Evolutionary conservation across 2,113 vertebrate genomes (phyloP), one percentile per base, ranked within the genome.

Genomic region (Cyrtonyx montezumae): DNA sequence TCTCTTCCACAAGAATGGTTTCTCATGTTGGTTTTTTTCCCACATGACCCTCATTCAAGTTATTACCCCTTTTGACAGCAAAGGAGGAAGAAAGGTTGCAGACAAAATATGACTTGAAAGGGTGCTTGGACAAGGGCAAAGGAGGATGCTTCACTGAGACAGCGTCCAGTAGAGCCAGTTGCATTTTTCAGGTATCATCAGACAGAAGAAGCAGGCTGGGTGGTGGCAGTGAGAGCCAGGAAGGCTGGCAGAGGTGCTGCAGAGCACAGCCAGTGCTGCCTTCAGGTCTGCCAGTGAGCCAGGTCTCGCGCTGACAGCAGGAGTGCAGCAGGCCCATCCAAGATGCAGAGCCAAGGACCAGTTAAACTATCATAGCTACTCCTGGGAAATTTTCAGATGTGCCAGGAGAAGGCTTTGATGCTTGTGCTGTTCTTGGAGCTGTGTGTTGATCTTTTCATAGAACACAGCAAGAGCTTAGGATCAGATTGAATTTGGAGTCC

Each of bases 361-460:
- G 22, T 0, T 25, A 69, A 95, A 87, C 61, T 71, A 75, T 53
- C 16, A 3, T 30, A 61, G 61, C 79, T 56, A 26, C 76, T 85
- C 51, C 84, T 94, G 87, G 69, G 89, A 94, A 78, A 62, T 88
- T 63, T 26, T 61, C 1, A 0, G 77, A 37, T 6, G 2, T 91
- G 76, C 75, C 68, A 93, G 79, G 37, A 71, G 79, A 68, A 76
- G 51, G 43, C 40, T 91, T 75, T 91, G 36, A 65, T 66, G 51
- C n/a, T 67, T 70, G 16, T 87, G 82, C 51, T 90, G 67, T 92
- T 90, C 55, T 90, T 96, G 87, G 87, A 91, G 67, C 51, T 55
- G 43, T 16, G 12, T 92, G 48, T 77, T 65, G 68, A 68, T n/a
- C 22, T 90, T 92, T 86, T 91, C 11, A 1, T 48, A 81, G 82